Evolutionary conservation across 2,888 invertebrate genomes (phyloP), one percentile per base, ranked within the genome.

Genomic region (Xestia xanthographa): DNA sequence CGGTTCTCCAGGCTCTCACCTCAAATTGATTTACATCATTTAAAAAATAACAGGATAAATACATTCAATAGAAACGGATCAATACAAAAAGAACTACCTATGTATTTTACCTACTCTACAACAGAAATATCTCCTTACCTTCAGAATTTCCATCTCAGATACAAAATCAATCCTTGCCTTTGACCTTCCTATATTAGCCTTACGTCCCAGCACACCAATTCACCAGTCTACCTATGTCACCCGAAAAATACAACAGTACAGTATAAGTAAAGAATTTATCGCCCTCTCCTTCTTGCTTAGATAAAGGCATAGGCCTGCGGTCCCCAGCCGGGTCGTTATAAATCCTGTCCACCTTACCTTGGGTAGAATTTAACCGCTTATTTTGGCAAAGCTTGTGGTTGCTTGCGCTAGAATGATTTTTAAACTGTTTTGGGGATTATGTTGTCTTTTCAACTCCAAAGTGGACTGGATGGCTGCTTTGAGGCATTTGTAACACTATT

Each of bases 251-350:
- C 72, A 72, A 72, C 62, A 76, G 75, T 62, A 70, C 62, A 74
- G 73, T 62, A 41, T 68, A 73, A 45, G 60, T 83, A 87, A 83
- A 80, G 72, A 86, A 84, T 86, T 86, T 86, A 88, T 84, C 85
- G 87, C 82, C 69, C 48, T 56, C 77, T 69, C 70, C 85, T 74
- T 66, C 70, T 86, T 58, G 66, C 82, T 84, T 88, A 86, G 69
- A 72, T 84, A 72, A 71, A 77, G 63, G 69, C 41, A n/a, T 68
- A 77, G 69, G 72, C 65, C 60, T 79, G 79, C 48, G 84, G 88
- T 81, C 86, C 76, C 77, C 20, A 12, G 67, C 29, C 73, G 81
- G 72, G 20, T 72, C 75, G 86, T 78, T 86, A 79, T 87, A 86
- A 86, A 86, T 84, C 79, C 77, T 63, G 45, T 62, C 73, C 63